Conservation (phyloP, 2,888 invertebrate species). For the Tryphoninae sp. region DNA sequence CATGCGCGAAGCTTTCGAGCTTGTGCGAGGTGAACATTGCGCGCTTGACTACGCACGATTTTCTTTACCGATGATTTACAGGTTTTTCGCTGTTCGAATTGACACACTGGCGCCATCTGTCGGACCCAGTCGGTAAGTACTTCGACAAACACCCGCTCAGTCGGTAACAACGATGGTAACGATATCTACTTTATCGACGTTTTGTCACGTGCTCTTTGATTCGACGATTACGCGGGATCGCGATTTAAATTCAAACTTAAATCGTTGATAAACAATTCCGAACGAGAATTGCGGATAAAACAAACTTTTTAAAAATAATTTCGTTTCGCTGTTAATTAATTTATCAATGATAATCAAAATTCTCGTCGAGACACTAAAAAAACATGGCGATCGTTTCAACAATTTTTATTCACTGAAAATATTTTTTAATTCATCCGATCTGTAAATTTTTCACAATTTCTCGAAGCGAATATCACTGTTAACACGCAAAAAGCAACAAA, state of each 20-base stretch:
- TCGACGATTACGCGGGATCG: background rate
- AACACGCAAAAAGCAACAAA: slow-evolving; percentile 8
- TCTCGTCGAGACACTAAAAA: too few species aligned
- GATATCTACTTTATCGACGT: slow-evolving; percentile 12
- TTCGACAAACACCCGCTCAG: slow-evolving; percentile 25
- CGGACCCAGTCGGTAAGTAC: slow-evolving; percentile 4
- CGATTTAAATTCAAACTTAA: background rate
- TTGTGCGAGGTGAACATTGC: slow-evolving; percentile 16
- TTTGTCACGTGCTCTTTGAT: background rate
- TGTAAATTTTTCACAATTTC: background rate
- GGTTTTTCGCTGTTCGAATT: slow-evolving; percentile 20
- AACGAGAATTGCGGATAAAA: too few species aligned
- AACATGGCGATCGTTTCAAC: too few species aligned
- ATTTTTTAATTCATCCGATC: too few species aligned
- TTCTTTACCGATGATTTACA: background rate
- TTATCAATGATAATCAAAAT: too few species aligned
- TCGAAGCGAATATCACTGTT: slow-evolving; percentile 19
- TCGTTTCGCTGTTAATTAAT: too few species aligned
- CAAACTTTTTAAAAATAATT: too few species aligned
- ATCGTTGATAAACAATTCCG: too few species aligned
- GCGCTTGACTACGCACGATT: slow-evolving; percentile 1
- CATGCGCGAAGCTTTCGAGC: slow-evolving; percentile 22
- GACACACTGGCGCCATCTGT: slow-evolving; percentile 55
- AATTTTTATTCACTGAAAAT: too few species aligned
- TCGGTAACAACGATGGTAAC: slow-evolving; percentile 41